Base-by-base conservation (phyloP, 2,113 vertebrate genomes). In the Pomatorhinus ruficollis region DNA sequence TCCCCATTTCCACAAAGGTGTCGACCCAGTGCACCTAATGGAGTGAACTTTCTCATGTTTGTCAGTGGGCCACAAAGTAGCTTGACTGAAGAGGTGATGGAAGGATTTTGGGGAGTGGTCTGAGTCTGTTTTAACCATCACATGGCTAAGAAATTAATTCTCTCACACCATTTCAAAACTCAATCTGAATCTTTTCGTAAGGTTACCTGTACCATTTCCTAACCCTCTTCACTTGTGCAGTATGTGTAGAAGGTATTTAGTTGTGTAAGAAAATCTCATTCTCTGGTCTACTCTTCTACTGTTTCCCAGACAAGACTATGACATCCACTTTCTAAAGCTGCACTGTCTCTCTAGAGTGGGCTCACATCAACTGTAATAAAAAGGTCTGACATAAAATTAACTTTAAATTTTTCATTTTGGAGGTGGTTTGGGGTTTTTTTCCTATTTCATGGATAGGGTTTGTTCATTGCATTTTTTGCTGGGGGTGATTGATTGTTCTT, bases 341-440 rank as follows among this genome's bases (percentile, higher is more conserved):
- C 44, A 63, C 31, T 63, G 27, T 35, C 40, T 60, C 54, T 64
- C 54, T 75, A 28, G 17, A 82, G 9, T 30, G 57, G 4, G 25
- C 6, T 31, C 15, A 45, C 8, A 37, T 64, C 40, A 78, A 33
- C 40, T 44, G 11, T 5, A 69, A 37, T 3, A 44, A 31, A 40
- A 33, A 70, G 37, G 2, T 25, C 24, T 66, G 40, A 31, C 19
- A 53, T 19, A 45, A 59, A 59, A 30, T 45, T 63, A 2, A n/a
- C 64, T 61, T 72, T 14, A 63, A 11, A 8, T 44, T 74, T 65
- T 74, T 64, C 1, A 1, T 22, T 87, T 61, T 71, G 70, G n/a
- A 75, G 9, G 15, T 44, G 5, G 4, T 52, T 68, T 47, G 8
- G 9, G 0, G 0, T 0, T 27, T 64, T 63, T 63, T 44, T 40